A percentile compares a stretch with the other conserved stretches of the same genome.
phyloP scores from a whole-genome alignment of 2,888 invertebrate species.

The Spatulosminthurus flaviceps region DNA sequence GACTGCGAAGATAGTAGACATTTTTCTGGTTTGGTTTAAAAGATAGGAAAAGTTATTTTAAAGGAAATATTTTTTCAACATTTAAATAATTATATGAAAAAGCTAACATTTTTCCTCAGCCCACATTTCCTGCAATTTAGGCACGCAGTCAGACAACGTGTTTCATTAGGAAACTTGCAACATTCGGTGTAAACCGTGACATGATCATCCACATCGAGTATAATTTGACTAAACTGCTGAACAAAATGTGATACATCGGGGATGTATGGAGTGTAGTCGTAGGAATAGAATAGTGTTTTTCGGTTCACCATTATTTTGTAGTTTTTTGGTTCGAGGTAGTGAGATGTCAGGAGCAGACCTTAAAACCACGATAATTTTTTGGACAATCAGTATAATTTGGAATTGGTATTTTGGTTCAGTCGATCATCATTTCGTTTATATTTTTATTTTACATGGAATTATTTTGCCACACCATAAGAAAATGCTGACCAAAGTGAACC shows the following conservation, averaged over 20 bases:
- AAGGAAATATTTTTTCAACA: no score
- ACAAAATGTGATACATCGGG: not conserved
- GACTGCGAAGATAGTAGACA: not conserved
- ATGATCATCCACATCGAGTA: constrained; percentile 21
- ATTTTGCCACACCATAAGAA: no score
- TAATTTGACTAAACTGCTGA: constrained; percentile 18
- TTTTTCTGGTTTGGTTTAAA: not conserved
- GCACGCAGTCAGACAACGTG: not conserved
- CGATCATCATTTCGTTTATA: no score
- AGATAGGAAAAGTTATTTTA: no score
- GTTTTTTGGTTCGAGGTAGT: constrained; percentile 26
- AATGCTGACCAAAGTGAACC: no score
- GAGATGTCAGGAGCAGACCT: constrained; percentile 16
- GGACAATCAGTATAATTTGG: not conserved
- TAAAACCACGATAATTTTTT: not conserved
- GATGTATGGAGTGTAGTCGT: constrained; percentile 27
- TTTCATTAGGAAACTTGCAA: constrained; percentile 2
- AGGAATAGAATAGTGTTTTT: constrained; percentile 14
- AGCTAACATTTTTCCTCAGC: not conserved
- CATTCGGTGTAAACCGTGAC: constrained; percentile 6
- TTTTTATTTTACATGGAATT: no score
- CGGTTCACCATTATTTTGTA: constrained; percentile 26
- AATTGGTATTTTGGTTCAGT: no score
- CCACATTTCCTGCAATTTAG: constrained; percentile 1
- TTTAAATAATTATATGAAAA: no score